A percentile compares a stretch with the other conserved stretches of the same genome.
Evolutionary conservation across 2,113 vertebrate genomes (phyloP).

Genomic region (Perca fluviatilis): DNA sequence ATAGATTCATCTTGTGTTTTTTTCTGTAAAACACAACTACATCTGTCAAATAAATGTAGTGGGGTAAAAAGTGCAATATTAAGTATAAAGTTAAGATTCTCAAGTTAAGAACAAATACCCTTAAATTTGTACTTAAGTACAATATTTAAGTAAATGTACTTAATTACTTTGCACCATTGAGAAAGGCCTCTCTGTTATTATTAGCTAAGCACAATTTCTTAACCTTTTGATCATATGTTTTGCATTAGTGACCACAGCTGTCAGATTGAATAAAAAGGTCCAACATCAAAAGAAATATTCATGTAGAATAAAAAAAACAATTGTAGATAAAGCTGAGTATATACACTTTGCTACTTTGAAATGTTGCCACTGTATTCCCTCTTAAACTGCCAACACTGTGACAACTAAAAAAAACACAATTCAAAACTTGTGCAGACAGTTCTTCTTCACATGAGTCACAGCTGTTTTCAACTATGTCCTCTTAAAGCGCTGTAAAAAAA

Average conservation of each 20-base stretch:
- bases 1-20: background rate
- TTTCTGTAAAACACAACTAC: background rate
- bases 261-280: background rate
- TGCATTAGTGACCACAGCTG: background rate
- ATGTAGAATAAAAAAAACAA: background rate
- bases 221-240: background rate
- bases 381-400: background rate
- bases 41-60: background rate
- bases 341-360: background rate
- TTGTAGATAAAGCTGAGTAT: background rate
- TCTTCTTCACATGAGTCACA: background rate
- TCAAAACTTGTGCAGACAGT: background rate
- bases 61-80: background rate
- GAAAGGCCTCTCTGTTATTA: background rate
- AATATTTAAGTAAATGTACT: background rate
- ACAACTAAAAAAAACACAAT: background rate
- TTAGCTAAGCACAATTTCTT: background rate
- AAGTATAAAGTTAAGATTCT: background rate
- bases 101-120: background rate
- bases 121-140: background rate
- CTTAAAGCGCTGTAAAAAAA: conserved; percentile 36
- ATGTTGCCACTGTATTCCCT: background rate
- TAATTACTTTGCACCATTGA: background rate
- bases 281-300: background rate
- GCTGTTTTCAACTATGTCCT: conserved; percentile 47